These are phyloP conservation scores for Andinoacara biseriatus DNA, from an alignment of 2,113 vertebrate species.

Conservation along the genomic window DNA sequence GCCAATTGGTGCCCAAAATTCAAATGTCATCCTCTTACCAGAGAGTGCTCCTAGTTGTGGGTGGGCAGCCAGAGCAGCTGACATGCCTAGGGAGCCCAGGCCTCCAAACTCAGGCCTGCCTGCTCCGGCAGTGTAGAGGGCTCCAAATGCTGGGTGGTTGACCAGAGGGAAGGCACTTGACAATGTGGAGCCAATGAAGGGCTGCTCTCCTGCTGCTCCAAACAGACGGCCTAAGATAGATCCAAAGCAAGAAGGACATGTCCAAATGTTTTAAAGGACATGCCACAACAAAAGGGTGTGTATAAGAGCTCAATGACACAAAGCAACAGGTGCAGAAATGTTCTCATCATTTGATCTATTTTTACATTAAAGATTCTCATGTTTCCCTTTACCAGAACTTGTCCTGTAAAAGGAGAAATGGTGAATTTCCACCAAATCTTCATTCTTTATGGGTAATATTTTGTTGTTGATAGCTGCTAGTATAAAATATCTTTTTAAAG, in stretches of 20 bases:
- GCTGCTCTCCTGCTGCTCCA: constrained; percentile 87
- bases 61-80: constrained; percentile 88
- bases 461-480: background rate
- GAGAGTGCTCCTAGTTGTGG: constrained; percentile 90
- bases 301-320: background rate
- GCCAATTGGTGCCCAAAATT: background rate
- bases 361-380: background rate
- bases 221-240: constrained; percentile 85
- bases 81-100: constrained; percentile 90
- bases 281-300: background rate
- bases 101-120: constrained; percentile 89
- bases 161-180: constrained; percentile 93
- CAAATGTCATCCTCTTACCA: constrained; percentile 77
- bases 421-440: background rate
- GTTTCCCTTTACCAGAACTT: background rate
- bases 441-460: background rate
- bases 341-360: constrained; percentile 2
- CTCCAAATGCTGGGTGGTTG: constrained; percentile 89
- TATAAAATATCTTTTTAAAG: constrained; percentile 21
- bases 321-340: constrained; percentile 22
- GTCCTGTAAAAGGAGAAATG: background rate
- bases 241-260: constrained; percentile 37
- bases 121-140: constrained; percentile 85
- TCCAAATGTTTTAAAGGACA: constrained; percentile 27
- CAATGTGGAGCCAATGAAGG: constrained; percentile 88